phyloP scores from a whole-genome alignment of 2,113 vertebrate species.

The Cepphus grylle region DNA sequence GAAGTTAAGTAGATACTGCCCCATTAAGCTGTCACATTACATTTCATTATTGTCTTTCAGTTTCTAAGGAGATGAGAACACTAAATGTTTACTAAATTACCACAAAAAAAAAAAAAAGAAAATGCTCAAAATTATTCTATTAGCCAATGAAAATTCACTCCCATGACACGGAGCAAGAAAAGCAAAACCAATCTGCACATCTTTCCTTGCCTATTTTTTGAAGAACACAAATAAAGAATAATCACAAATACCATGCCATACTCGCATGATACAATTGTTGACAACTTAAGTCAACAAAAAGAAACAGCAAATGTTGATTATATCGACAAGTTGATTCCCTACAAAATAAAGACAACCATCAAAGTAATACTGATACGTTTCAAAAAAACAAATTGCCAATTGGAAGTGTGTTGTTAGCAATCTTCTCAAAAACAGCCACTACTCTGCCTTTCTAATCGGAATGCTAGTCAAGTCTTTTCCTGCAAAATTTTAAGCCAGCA shows the following conservation, averaged over 20 bases:
- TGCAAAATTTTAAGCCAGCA: not conserved
- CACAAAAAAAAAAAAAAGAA: not conserved
- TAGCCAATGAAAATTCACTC: not conserved
- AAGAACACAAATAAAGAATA: not conserved
- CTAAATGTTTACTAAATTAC: not conserved
- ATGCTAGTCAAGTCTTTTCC: not conserved
- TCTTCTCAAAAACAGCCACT: not conserved
- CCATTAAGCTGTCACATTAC: conserved; percentile 39
- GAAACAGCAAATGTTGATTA: not conserved
- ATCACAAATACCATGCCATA: not conserved
- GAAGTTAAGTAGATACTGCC: not conserved
- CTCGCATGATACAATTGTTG: not conserved
- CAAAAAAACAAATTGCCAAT: not conserved
- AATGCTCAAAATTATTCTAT: not conserved
- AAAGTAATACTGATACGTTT: not conserved
- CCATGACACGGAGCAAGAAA: not conserved
- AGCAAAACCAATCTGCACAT: not conserved
- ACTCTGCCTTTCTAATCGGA: not conserved
- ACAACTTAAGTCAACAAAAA: not conserved
- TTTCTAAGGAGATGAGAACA: conserved; percentile 19
- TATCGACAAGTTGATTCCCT: not conserved
- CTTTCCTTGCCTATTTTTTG: not conserved
- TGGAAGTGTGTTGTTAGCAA: not conserved
- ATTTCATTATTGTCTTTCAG: conserved; percentile 6
- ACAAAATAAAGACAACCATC: not conserved